These are phyloP conservation scores for Phengaris arion DNA, from an alignment of 2,888 invertebrate species.

Conservation along the genomic window DNA sequence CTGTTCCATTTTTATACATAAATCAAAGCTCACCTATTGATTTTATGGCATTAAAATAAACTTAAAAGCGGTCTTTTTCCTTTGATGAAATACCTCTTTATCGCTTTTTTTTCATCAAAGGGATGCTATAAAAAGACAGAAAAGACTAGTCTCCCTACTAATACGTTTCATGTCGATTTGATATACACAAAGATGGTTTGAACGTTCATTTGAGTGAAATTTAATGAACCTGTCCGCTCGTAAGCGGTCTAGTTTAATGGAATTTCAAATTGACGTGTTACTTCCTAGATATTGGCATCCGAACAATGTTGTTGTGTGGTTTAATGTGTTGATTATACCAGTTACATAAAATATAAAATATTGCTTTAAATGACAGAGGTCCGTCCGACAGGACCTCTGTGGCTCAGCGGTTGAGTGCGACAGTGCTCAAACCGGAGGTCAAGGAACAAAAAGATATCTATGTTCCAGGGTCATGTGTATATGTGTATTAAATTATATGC, in stretches of 20 bases:
- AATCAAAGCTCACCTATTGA: background rate
- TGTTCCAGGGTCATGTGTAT: too few relatives aligned
- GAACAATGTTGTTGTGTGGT: background rate
- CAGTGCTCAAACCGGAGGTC: too few relatives aligned
- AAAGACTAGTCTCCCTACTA: background rate
- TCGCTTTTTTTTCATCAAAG: background rate
- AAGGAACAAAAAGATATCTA: too few relatives aligned
- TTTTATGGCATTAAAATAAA: background rate
- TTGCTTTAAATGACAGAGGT: too few relatives aligned
- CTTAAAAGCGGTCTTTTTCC: background rate
- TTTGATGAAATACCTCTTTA: background rate
- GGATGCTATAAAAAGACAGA: background rate
- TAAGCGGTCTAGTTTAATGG: constrained; percentile 8
- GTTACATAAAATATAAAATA: too few relatives aligned
- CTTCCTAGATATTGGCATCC: constrained; percentile 10
- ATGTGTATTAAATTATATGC: too few relatives aligned
- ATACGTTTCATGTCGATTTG: constrained; percentile 18
- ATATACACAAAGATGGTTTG: constrained; percentile 17
- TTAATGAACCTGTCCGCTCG: constrained; percentile 20
- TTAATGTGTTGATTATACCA: background rate
- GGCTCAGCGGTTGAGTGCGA: too few relatives aligned
- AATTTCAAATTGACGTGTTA: constrained; percentile 20
- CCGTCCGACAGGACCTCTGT: too few relatives aligned
- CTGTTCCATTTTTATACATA: too few relatives aligned
- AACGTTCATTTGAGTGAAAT: constrained; percentile 25